A percentile compares a stretch with the other conserved stretches of the same genome.
phyloP scores from a whole-genome alignment of 2,797 vertebrate genomes.

The Tokudaia muenninki region DNA sequence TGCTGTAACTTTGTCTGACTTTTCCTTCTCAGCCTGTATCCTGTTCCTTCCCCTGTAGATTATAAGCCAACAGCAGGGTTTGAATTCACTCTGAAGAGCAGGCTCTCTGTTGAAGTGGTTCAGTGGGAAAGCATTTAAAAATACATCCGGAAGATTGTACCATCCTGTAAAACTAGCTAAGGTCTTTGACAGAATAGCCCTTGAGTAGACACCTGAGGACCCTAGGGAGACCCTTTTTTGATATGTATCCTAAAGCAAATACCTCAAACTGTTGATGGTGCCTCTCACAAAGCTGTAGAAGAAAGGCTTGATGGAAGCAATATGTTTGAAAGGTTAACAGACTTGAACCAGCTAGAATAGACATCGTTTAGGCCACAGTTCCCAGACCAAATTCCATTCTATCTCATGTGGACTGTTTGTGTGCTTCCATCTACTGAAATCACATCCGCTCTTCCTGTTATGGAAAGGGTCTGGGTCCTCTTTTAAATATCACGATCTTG shows the following conservation, averaged over 20 bases:
- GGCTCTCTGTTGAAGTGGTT: constrained; percentile 16
- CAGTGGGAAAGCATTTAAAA: constrained; percentile 19
- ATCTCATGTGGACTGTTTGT: not conserved
- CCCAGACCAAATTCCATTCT: not conserved
- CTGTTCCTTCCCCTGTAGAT: not conserved
- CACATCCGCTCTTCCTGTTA: not conserved
- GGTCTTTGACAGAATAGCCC: not conserved
- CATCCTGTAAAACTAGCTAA: constrained; percentile 34
- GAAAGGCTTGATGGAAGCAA: not conserved
- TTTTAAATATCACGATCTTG: not conserved
- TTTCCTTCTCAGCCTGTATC: not conserved
- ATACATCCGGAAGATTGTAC: not conserved
- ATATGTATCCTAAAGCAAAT: not conserved
- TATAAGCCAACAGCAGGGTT: not conserved
- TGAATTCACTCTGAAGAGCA: not conserved
- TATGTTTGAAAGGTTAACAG: not conserved
- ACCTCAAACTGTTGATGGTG: not conserved
- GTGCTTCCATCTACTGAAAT: not conserved
- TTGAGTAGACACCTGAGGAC: not conserved
- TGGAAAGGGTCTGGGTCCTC: not conserved
- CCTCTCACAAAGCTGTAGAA: not conserved
- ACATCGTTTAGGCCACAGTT: not conserved
- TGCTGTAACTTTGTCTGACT: not conserved
- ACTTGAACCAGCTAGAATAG: not conserved
- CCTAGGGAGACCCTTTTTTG: not conserved